A percentile compares a stretch with the other conserved stretches of the same genome.
Conservation (phyloP, 2,797 vertebrate genomes). For the Enteromius paludinosus region DNA sequence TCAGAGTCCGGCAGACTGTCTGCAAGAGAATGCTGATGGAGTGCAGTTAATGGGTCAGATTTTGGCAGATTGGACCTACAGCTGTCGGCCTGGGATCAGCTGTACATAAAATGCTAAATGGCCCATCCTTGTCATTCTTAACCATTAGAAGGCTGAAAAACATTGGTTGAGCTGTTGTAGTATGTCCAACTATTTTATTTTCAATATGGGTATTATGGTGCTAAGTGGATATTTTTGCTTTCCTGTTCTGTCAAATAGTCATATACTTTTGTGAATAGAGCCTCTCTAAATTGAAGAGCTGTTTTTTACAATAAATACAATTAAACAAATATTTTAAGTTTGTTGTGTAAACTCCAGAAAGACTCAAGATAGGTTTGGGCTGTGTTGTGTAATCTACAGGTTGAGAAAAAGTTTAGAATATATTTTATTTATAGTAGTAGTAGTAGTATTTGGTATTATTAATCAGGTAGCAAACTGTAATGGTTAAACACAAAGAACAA, state of each 20-base stretch:
- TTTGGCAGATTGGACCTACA: slow-evolving; percentile 63
- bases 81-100: slow-evolving; percentile 69
- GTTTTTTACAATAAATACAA: neutral
- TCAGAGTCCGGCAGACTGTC: neutral
- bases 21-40: slow-evolving; percentile 21
- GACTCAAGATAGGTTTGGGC: neutral
- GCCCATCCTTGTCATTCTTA: slow-evolving; percentile 14
- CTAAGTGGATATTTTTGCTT: neutral
- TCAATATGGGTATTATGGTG: slow-evolving; percentile 7
- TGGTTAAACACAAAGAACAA: neutral
- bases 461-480: neutral
- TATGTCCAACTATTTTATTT: neutral
- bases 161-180: slow-evolving; percentile 3
- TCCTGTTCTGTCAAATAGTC: slow-evolving; percentile 8
- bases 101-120: slow-evolving; percentile 49
- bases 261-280: slow-evolving; percentile 33
- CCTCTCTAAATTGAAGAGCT: neutral
- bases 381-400: neutral
- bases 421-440: slow-evolving; percentile 9
- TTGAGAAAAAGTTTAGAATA: neutral
- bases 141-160: neutral
- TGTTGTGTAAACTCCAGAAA: neutral
- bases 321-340: neutral
- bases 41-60: slow-evolving; percentile 63
- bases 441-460: slow-evolving; percentile 20